Evolutionary conservation across 2,888 invertebrate genomes (phyloP), one percentile per base, ranked within the genome.

Genomic region (Sympetrum striolatum): DNA sequence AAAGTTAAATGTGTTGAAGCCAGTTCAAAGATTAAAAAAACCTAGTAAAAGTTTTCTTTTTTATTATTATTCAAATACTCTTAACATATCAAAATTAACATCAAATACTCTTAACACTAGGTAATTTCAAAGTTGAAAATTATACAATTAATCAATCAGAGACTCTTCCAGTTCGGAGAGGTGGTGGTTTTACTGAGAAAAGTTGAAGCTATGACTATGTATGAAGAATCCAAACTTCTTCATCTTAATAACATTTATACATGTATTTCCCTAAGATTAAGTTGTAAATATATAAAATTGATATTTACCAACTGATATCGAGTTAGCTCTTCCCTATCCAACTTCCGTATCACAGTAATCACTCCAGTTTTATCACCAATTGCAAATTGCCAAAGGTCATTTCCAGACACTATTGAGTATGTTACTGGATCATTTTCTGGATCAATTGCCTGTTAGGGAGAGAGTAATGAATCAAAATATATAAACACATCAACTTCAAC

Each of bases 271-370:
- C 44, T 44, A 44, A 44, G 10, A 44, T 44, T 44, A 44, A 44
- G 10, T 8, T 44, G 0, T 44, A 44, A n/a, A 44, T 8, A 44
- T 44, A 8, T 44, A 10, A 3, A 8, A 44, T 44, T 44, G 10
- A 44, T 8, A 44, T 0, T 44, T 94, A 97, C 97, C 95, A 98
- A 93, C 93, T 97, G 97, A 93, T 98, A 98, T 92, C 97, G 95
- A 2, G 97, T 98, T n/a, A 98, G 94, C 92, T 97, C 97, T 94
- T 98, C 98, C 92, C 98, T 95, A 93, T 98, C 98, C 91, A 98
- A 94, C 93, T 96, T 96, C 91, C 97, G 95, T 92, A 98, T 97
- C 90, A 98, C 97, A 91, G 97, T 97, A 90, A 98, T 96, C 90
- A 97, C 96, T n/a, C 98, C 98, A n/a, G 96, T 97, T 92, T 96